phyloP scores from a whole-genome alignment of 2,888 invertebrate species.

The Nezara viridula region DNA sequence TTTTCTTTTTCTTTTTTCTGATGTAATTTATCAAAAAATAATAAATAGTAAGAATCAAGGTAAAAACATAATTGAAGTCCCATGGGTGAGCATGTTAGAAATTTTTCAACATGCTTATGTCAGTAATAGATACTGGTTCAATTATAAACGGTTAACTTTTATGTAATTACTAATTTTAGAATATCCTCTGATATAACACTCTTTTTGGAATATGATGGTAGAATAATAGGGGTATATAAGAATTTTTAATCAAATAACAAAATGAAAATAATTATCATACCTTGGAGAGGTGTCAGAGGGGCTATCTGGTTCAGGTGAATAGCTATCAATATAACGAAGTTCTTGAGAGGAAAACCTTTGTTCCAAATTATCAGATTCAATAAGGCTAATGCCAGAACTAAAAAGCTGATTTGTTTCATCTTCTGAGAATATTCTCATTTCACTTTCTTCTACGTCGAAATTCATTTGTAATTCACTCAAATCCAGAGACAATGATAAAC shows the following conservation, averaged over 20 bases:
- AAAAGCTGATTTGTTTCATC: constrained; percentile 75
- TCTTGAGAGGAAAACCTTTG: constrained; percentile 78
- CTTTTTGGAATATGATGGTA: not conserved
- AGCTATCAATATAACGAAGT: constrained; percentile 86
- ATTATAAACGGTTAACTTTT: not conserved
- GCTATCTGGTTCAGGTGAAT: constrained; percentile 76
- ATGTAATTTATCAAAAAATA: too few species aligned
- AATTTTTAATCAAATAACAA: not conserved
- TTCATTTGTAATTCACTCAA: constrained; percentile 87
- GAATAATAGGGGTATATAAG: not conserved
- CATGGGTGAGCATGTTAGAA: too few species aligned
- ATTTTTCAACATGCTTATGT: too few species aligned
- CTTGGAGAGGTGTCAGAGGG: constrained; percentile 57
- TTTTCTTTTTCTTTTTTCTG: too few species aligned
- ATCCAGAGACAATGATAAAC: constrained; percentile 74
- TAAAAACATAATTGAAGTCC: too few species aligned
- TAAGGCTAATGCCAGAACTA: constrained; percentile 64
- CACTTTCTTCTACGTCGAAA: constrained; percentile 87
- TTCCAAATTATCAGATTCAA: constrained; percentile 75
- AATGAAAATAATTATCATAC: not conserved
- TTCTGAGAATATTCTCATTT: constrained; percentile 90
- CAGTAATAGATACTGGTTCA: too few species aligned
- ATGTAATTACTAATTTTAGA: not conserved
- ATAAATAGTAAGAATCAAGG: too few species aligned
- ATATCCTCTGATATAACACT: not conserved